Base-by-base conservation (phyloP, 2,113 vertebrate species). In the Notiomystis cincta region DNA sequence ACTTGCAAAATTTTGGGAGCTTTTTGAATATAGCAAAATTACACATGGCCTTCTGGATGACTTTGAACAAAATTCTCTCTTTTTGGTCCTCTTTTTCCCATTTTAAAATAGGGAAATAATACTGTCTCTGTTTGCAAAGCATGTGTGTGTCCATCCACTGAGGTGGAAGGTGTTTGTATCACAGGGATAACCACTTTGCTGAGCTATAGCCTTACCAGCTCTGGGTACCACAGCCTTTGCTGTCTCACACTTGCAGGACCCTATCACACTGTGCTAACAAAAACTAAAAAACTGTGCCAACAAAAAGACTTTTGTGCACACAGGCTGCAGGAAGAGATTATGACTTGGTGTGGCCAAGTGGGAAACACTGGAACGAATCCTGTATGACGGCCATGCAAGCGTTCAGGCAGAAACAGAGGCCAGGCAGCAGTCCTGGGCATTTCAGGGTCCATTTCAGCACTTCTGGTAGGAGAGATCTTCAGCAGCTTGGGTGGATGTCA, bases 311-410 rank as follows among this genome's bases (percentile, higher is more conserved):
- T n/a, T n/a, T n/a, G n/a, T 24, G 54, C 57, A 56, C 14, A 18
- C 11, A 51, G 22, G 7, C 33, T 7, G 3, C 38, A 51, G 33
- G 33, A 83, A 71, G 30, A 56, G 38, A 60, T 93, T 81, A n/a
- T n/a, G 58, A 7, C 4, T 33, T 4, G 61, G 44, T 65, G 53
- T 28, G 18, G 33, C 25, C 78, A 67, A 75, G 62, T 30, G 50
- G 64, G 19, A 81, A 76, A 82, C 56, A 51, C 37, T 35, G 37
- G 33, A 86, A 54, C 51, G 77, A 80, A 93, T 35, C 38, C 67
- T 35, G 11, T 7, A 3, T 4, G 12, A 47, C 20, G 17, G 9
- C 37, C 13, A 2, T 3, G 2, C 18, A 54, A 75, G 17, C 4
- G 0, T 35, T 78, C 44, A 83, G 48, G 69, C 56, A 66, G 53